Evolutionary conservation across 2,888 invertebrate species (phyloP), one percentile per base, ranked within the genome.

Genomic region (Acrobasis consociella): DNA sequence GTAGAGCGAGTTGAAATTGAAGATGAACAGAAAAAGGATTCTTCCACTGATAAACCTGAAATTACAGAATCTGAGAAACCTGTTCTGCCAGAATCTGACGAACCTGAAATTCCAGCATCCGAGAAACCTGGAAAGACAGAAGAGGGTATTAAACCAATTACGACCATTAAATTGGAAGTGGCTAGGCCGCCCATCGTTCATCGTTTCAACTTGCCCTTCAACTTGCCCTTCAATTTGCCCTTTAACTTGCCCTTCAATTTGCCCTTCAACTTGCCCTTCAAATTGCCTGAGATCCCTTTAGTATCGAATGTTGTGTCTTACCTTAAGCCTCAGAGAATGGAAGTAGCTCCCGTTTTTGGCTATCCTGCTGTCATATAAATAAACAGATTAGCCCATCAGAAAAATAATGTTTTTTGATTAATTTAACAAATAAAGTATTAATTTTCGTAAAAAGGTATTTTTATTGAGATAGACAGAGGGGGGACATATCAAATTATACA

Each of bases 81-180:
- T 31, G 0, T 31, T 7, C 2, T 31, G 15, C 2, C n/a, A 8
- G 39, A 9, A 9, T 16, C 39, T 53, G 53, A 38, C 2, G 9
- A 53, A 15, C 38, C 38, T 56, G 56, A 11, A 31, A 31, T 31
- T 9, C 2, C n/a, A 8, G 39, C 1, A 9, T 16, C 39, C 31
- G 53, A 38, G n/a, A n/a, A 53, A 15, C 53, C 38, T 56, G 56
- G 7, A n/a, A 56, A 56, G 13, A 39, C 56, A 42, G 56, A 56
- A 56, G 39, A 56, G 5, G 15, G 9, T 7, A n/a, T n/a, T n/a
- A 55, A 55, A 31, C 55, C 16, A 9, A 31, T 31, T 31, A 16
- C 9, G 38, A 42, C 37, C 5, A 15, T 56, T 2, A 56, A 56
- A 16, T 3, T 56, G 16, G 56, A 39, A 39, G 39, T 52, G 31